These are phyloP conservation scores for Stenopsyche tienmushanensis DNA, from an alignment of 1,140 invertebrate genomes.

Conservation along the genomic window DNA sequence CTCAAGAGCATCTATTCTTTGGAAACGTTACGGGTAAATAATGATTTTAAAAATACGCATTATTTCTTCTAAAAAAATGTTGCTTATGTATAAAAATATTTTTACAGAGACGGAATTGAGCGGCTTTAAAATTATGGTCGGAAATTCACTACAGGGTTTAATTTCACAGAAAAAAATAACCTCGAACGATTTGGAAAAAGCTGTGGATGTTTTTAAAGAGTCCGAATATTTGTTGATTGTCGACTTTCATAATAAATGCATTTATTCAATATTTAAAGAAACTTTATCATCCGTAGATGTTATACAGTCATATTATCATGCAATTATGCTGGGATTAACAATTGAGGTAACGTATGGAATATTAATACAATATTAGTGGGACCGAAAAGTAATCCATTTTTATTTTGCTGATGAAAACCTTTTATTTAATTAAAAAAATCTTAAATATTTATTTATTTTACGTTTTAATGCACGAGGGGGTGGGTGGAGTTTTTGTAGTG, in stretches of 20 bases:
- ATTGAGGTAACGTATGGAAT: too few species aligned
- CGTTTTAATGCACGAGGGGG: not conserved
- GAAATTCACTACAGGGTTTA: slow-evolving; percentile 51
- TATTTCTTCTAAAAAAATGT: too few species aligned
- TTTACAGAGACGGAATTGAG: slow-evolving; percentile 55
- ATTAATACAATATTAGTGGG: slow-evolving; percentile 45
- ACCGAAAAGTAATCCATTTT: slow-evolving; percentile 42
- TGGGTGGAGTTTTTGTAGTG: not conserved
- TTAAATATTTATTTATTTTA: slow-evolving; percentile 12
- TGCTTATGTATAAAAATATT: slow-evolving; percentile 11
- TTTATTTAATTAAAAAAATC: slow-evolving; percentile 7
- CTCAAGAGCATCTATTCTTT: not conserved
- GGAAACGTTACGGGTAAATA: not conserved
- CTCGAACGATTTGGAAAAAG: slow-evolving; percentile 43
- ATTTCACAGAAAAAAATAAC: slow-evolving; percentile 44
- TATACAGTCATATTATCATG: slow-evolving; percentile 62
- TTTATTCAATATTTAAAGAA: slow-evolving; percentile 55
- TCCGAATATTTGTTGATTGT: slow-evolving; percentile 56
- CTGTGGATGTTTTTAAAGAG: slow-evolving; percentile 49
- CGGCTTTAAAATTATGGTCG: slow-evolving; percentile 59
- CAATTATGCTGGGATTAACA: slow-evolving; percentile 53
- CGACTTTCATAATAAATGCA: slow-evolving; percentile 47
- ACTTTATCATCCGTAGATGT: slow-evolving; percentile 49
- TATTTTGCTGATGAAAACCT: slow-evolving; percentile 41
- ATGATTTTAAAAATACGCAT: too few species aligned